These are phyloP conservation scores for Aphidius colemani DNA, from an alignment of 2,888 invertebrate species.

Conservation along the genomic window DNA sequence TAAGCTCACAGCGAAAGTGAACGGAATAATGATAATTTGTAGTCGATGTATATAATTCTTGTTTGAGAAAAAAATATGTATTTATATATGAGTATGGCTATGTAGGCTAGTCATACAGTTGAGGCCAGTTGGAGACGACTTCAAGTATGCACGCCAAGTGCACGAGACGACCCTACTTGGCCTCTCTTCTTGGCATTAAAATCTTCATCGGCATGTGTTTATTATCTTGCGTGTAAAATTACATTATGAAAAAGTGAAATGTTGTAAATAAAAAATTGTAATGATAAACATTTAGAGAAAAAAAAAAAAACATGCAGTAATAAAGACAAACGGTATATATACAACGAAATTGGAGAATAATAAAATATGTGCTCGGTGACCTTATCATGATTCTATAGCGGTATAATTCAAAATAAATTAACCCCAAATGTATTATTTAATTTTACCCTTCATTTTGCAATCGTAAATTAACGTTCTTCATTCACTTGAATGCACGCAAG, in stretches of 20 bases:
- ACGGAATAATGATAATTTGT: constrained; percentile 14
- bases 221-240: constrained; percentile 13
- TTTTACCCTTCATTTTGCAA: constrained; percentile 20
- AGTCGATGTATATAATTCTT: background rate
- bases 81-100: background rate
- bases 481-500: constrained; percentile 22
- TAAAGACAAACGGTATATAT: background rate
- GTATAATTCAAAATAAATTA: constrained; percentile 8
- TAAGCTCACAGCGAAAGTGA: background rate
- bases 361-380: constrained; percentile 7
- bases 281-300: background rate
- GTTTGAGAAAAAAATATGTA: background rate
- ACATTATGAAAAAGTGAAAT: background rate
- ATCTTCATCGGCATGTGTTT: background rate
- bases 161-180: constrained; percentile 6
- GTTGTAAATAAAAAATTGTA: background rate
- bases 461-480: constrained; percentile 17
- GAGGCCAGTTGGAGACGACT: constrained; percentile 23
- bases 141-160: no score
- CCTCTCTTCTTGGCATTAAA: background rate
- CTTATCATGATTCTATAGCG: background rate
- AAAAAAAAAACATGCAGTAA: background rate
- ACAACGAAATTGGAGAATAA: constrained; percentile 1
- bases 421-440: constrained; percentile 20
- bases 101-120: constrained; percentile 34